phyloP scores from a whole-genome alignment of 1,140 invertebrate species.

The Drosophila carrolli region DNA sequence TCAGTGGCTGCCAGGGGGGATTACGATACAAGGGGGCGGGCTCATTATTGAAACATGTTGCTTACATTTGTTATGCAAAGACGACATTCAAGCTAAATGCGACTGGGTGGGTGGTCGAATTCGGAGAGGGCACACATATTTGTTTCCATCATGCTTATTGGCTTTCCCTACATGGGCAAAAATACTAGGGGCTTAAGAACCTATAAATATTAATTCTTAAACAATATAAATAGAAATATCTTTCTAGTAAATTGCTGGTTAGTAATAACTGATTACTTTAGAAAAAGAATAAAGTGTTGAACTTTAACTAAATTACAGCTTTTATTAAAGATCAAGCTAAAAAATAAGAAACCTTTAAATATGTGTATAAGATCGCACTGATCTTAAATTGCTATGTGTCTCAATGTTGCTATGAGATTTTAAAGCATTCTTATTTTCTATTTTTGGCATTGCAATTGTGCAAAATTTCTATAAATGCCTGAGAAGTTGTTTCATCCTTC shows the following conservation, averaged over 20 bases:
- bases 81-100: conserved; percentile 72
- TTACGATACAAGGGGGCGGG: conserved; percentile 17
- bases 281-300: no score
- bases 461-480: conserved; percentile 73
- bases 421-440: background rate
- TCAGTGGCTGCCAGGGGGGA: conserved; percentile 31
- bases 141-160: conserved; percentile 69
- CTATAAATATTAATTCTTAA: no score
- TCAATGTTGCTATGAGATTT: background rate
- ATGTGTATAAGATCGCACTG: no score
- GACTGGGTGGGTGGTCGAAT: conserved; percentile 6
- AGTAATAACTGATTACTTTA: no score
- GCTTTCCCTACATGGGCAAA: background rate
- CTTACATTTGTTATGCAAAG: conserved; percentile 80
- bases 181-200: background rate
- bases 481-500: background rate
- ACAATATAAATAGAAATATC: no score
- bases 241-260: no score
- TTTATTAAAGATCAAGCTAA: no score
- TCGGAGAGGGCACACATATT: conserved; percentile 16
- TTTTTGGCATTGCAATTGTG: conserved; percentile 43
- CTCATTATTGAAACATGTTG: conserved; percentile 81
- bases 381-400: no score
- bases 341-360: no score
- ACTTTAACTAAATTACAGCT: no score